Evolutionary conservation across 2,888 invertebrate species (phyloP), one percentile per base, ranked within the genome.

Genomic region (Synanthedon andrenaeformis): DNA sequence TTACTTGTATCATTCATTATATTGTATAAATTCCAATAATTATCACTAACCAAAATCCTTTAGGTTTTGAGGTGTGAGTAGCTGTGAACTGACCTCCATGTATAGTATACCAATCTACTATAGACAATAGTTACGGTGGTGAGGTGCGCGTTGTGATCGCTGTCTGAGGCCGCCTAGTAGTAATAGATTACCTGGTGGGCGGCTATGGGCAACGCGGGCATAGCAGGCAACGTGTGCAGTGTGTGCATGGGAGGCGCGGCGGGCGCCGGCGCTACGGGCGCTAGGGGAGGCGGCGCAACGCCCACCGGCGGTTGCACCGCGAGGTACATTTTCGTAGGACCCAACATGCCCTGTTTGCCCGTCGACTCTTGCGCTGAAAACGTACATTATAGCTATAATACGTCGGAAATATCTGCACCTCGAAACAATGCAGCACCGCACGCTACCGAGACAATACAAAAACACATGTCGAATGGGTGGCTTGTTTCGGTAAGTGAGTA

Each of bases 321-420:
- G 56, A 96, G 80, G 72, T 95, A 95, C 70, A 95, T 94, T 82
- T 95, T 95, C 10, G 94, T 93, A 10, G 95, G 95, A 3, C 95
- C 95, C 58, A 95, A 77, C 64, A 94, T 94, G 49, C 94, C 94
- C 74, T 94, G 93, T 74, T 94, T 95, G 48, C 95, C 95, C 14
- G 93, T 94, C 4, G 93, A 92, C 63, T 94, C 94, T 93, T 96
- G 95, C 28, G 95, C 95, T 93, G 80, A 54, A 78, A 81, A 19
- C 4, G 45, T 45, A 13, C 13, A 13, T n/a, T 4, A 45, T 45
- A 8, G 5, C 3, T 35, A 35, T 35, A 35, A 35, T 10, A 2
- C 42, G 42, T 3, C 42, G 12, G 12, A 4, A 23, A 23, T 17
- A 17, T 17, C 17, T 17, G 17, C 17, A 17, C 17, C 17, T 17